These are phyloP conservation scores for Andrena bicolor DNA, from an alignment of 2,888 invertebrate species.

Conservation along the genomic window DNA sequence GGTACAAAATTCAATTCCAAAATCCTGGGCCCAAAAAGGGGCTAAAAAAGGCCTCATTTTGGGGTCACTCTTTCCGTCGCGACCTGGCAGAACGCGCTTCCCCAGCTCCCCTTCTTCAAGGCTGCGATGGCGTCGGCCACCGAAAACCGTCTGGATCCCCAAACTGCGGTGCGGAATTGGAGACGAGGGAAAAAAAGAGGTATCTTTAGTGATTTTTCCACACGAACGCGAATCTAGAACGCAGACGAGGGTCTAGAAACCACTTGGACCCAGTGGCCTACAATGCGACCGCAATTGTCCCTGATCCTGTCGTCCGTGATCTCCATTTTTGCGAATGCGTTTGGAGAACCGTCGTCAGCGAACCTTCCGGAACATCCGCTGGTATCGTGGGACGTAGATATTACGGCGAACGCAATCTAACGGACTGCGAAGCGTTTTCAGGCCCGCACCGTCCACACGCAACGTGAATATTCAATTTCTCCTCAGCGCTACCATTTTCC, in stretches of 20 bases:
- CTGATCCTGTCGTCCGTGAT: background rate
- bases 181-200: too few relatives aligned
- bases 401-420: slow-evolving; percentile 39
- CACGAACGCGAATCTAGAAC: background rate
- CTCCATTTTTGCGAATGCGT: background rate
- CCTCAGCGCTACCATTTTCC: slow-evolving; percentile 10
- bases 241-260: background rate
- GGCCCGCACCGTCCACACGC: slow-evolving; percentile 50
- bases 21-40: too few relatives aligned
- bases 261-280: background rate
- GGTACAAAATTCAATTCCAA: too few relatives aligned
- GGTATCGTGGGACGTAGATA: slow-evolving; percentile 28
- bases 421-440: slow-evolving; percentile 36
- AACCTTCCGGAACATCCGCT: slow-evolving; percentile 19
- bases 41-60: too few relatives aligned
- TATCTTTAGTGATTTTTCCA: too few relatives aligned
- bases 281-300: background rate
- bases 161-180: too few relatives aligned
- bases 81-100: background rate
- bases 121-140: background rate
- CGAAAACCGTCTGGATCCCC: background rate
- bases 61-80: slow-evolving; percentile 6
- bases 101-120: background rate
- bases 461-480: slow-evolving; percentile 65
- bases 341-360: slow-evolving; percentile 1